A percentile compares a stretch with the other conserved stretches of the same genome.
Evolutionary conservation across 2,888 invertebrate genomes (phyloP).

Genomic region (Gisinianus flammeolus): DNA sequence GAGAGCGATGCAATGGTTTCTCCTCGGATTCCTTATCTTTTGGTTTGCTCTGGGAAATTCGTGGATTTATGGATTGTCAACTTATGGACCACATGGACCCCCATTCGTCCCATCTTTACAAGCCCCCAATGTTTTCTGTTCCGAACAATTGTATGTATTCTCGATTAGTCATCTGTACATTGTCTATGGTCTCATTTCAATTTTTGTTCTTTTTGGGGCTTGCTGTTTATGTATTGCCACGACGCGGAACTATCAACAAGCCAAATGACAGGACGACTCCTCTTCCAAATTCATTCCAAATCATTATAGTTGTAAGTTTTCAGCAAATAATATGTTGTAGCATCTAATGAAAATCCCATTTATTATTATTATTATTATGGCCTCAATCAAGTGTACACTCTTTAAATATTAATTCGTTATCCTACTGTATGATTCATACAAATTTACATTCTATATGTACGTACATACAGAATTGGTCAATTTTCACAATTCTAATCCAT

Average conservation of each 20-base stretch:
- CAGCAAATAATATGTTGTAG: no score
- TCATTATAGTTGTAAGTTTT: slow-evolving; percentile 22
- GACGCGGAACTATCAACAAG: slow-evolving; percentile 18
- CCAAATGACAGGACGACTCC: slow-evolving; percentile 24
- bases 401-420: no score
- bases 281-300: neutral
- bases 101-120: slow-evolving; percentile 71
- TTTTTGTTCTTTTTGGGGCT: slow-evolving; percentile 65
- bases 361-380: no score
- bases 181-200: slow-evolving; percentile 70
- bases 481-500: no score
- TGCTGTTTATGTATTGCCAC: slow-evolving; percentile 21
- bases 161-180: slow-evolving; percentile 75
- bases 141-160: slow-evolving; percentile 77
- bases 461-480: no score
- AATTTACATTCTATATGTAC: no score
- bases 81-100: slow-evolving; percentile 65
- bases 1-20: slow-evolving; percentile 70
- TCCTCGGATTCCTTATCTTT: slow-evolving; percentile 73
- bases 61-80: slow-evolving; percentile 78
- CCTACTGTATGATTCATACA: no score
- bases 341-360: no score
- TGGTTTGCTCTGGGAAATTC: slow-evolving; percentile 82
- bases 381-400: no score
- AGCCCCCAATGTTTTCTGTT: slow-evolving; percentile 81